phyloP scores from a whole-genome alignment of 2,113 vertebrate genomes.

The Chaetura pelagica region DNA sequence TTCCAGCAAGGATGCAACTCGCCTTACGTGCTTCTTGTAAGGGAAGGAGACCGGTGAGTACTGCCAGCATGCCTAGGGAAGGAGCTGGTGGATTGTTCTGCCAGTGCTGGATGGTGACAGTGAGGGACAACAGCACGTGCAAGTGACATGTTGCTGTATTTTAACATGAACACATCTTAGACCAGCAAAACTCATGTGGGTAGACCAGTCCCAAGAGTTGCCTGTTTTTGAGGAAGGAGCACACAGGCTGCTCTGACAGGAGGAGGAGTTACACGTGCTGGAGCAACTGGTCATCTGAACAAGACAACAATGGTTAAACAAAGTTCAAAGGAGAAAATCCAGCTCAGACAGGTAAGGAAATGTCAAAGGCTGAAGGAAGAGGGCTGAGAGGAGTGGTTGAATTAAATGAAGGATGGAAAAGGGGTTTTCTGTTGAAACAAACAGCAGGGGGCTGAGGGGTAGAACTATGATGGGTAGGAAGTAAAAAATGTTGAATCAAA shows the following conservation, averaged over 20 bases:
- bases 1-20: background rate
- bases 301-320: too few species aligned
- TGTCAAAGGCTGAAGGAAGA: background rate
- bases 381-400: background rate
- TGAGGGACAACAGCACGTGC: background rate
- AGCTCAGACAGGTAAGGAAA: background rate
- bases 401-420: background rate
- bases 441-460: fast-evolving
- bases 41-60: background rate
- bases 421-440: background rate
- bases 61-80: fast-evolving
- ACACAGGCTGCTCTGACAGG: fast-evolving
- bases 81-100: background rate
- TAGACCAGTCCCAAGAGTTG: background rate
- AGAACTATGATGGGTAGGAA: background rate
- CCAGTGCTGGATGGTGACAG: fast-evolving
- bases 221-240: background rate
- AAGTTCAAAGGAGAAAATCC: background rate
- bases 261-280: background rate
- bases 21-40: too few species aligned
- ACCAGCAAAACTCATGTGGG: background rate
- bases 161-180: fast-evolving
- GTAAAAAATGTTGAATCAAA: background rate
- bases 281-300: background rate
- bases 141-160: background rate